Base-by-base conservation (phyloP, 2,888 invertebrate species). In the Meganola albula region DNA sequence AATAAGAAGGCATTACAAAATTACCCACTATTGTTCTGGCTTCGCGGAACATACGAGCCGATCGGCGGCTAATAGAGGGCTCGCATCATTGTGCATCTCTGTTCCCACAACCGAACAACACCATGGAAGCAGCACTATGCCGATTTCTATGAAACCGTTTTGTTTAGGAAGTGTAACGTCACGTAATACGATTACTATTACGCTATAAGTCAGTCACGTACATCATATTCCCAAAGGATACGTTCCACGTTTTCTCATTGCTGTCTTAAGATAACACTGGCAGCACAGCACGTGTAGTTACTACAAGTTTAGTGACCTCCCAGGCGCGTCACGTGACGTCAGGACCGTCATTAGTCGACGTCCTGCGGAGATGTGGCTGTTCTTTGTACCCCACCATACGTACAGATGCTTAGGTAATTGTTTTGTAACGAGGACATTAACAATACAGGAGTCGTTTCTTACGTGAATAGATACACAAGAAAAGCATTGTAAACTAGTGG, bases 1-100 rank as follows among this genome's bases (percentile, higher is more conserved):
- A 79, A 82, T 79, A 74, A 74, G 76, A 76, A 74, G 70, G 60
- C 70, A 82, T 83, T 83, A 82, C 80, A 82, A 82, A 80, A 83
- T 75, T 74, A 78, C 75, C 67, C 70, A 67, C 80, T 69, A 84
- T 85, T 85, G 85, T 85, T 80, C 74, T 74, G 68, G 45, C 66
- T 84, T 82, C 80, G 75, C 70, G 66, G 84, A 83, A 83, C 74
- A 64, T 53, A 62, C 56, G 64, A 58, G 53, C 51, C 63, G 61
- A 71, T 77, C 68, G 62, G 66, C 58, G 65, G 63, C 58, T 72
- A 75, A 75, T 77, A 72, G n/a, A n/a, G 64, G 55, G 52, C 63
- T 66, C 60, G 61, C 71, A 64, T 74, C 72, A 73, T 74, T 76
- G 73, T 75, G 48, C 71, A 69, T 73, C 71, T 69, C 53, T 43